phyloP scores from a whole-genome alignment of 2,113 vertebrate genomes.

The Ondatra zibethicus region DNA sequence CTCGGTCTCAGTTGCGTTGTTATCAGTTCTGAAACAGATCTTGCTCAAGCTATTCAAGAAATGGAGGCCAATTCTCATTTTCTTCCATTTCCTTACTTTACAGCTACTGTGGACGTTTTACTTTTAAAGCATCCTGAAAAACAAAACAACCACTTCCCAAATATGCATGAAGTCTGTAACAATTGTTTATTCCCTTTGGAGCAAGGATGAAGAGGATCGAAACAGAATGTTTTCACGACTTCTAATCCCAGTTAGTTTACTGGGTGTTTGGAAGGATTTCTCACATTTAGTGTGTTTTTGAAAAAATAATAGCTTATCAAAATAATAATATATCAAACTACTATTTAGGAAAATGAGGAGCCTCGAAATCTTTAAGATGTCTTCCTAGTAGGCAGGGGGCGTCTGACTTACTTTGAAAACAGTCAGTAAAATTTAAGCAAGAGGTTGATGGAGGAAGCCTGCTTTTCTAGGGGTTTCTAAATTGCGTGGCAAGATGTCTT shows the following conservation, averaged over 20 bases:
- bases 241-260: not conserved
- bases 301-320: slow-evolving; percentile 36
- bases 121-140: not conserved
- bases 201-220: not conserved
- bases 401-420: not conserved
- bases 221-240: not conserved
- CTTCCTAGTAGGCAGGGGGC: not conserved
- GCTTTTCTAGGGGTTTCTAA: slow-evolving; percentile 25
- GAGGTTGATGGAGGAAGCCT: slow-evolving; percentile 25
- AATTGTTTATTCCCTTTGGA: not conserved
- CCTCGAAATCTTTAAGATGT: not conserved
- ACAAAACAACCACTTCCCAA: not conserved
- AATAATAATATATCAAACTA: slow-evolving; percentile 44
- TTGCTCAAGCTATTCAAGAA: slow-evolving; percentile 19
- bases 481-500: slow-evolving; percentile 45
- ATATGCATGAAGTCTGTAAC: not conserved
- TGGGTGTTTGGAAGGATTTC: slow-evolving; percentile 25
- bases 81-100: slow-evolving; percentile 10
- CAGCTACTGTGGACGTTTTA: not conserved
- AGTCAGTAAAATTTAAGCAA: slow-evolving; percentile 39
- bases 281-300: not conserved
- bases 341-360: not conserved
- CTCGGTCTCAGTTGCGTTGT: not conserved
- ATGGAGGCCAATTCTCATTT: slow-evolving; percentile 7
- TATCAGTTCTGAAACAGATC: not conserved